Base-by-base conservation (phyloP, 2,113 vertebrate species). In the Phyllostomus hastatus region DNA sequence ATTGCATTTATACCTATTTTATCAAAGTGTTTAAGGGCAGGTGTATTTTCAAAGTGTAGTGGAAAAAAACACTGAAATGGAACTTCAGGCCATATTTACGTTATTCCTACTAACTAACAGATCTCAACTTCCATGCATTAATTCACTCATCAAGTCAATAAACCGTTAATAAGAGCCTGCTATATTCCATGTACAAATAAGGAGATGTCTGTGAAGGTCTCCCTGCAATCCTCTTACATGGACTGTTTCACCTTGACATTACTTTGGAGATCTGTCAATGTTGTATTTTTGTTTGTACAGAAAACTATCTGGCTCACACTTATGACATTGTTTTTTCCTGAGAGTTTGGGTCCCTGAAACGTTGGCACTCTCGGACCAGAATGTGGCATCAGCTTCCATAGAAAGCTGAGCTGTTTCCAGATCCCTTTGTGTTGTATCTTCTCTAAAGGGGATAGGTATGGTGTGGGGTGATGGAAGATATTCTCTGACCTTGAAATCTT, bases 401-500 rank as follows among this genome's bases (percentile, higher is more conserved):
- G 6, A 0, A 1, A 82, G 33, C 50, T 31, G 4, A 20, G 20
- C 1, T 75, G 43, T 59, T 84, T 80, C 69, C 48, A 78, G 24
- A 28, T 22, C 31, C 16, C 22, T 52, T 82, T 14, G 3, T 0
- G 4, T 2, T 72, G 20, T 19, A 10, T 75, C 69, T 84, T 93
- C 52, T 59, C 14, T 10, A 43, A n/a, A 86, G 15, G 7, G 48
- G 33, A 31, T 24, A n/a, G 33, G 24, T 46, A 50, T 15, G 46
- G 57, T 4, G 10, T n/a, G 10, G 28, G 20, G 57, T 33, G n/a
- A 59, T 2, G n/a, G 15, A 12, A 52, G 52, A 16, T 15, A n/a
- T 59, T 92, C 79, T 81, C n/a, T 7, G 33, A 84, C 61, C 48
- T 78, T 72, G 81, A 50, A 43, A 67, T 86, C 31, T 50, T 89